Evolutionary conservation across 1,140 invertebrate species (phyloP).

Genomic region (Zaprionus vittiger): DNA sequence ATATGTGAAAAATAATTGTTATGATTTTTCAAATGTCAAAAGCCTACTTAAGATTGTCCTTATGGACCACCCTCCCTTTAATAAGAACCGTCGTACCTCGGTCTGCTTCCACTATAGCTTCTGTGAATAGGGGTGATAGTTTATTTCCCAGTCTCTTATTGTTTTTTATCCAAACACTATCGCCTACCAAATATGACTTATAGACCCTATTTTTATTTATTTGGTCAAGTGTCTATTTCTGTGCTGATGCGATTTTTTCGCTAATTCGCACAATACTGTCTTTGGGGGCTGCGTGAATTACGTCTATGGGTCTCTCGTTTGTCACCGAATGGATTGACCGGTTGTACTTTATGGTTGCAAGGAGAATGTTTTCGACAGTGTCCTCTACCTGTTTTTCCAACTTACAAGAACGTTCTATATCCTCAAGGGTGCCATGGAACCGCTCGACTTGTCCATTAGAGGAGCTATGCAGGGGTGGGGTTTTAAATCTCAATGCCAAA

Average conservation of each 20-base stretch:
- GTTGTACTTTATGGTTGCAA: neutral
- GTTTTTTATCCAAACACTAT: neutral
- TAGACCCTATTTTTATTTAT: neutral
- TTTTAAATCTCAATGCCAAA: slow-evolving; percentile 15
- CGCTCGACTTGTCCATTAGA: slow-evolving; percentile 1
- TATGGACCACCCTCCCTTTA: neutral
- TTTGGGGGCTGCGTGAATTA: neutral
- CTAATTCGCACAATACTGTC: no score
- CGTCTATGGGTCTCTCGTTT: slow-evolving; percentile 1
- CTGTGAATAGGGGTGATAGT: neutral
- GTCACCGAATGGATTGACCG: neutral
- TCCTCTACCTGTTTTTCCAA: no score
- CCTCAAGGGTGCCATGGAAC: neutral
- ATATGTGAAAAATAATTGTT: neutral
- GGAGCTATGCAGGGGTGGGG: slow-evolving; percentile 28
- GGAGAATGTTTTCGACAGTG: no score
- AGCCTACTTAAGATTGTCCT: slow-evolving; percentile 1
- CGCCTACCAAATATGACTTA: neutral
- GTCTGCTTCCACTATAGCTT: slow-evolving; percentile 2
- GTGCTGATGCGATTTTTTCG: neutral
- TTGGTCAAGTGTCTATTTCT: neutral
- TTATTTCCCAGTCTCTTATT: neutral
- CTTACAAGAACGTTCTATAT: no score
- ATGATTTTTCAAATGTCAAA: neutral
- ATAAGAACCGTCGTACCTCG: neutral